These are phyloP conservation scores for Vanessa tameamea DNA, from an alignment of 1,140 invertebrate genomes.

Conservation along the genomic window DNA sequence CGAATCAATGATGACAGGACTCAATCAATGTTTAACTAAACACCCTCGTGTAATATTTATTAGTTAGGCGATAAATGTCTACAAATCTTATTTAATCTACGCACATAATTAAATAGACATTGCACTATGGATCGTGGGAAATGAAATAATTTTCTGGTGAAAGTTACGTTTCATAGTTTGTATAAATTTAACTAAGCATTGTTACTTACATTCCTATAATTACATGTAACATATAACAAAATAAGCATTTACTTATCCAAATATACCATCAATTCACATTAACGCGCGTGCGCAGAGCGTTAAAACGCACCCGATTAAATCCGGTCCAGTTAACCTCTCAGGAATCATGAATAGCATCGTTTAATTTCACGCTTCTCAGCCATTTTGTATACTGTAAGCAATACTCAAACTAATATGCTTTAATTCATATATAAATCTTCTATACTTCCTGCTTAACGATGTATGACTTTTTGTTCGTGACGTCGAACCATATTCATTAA, in stretches of 20 bases:
- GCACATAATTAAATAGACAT: no score
- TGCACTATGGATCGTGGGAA: neutral
- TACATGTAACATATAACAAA: neutral
- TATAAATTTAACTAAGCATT: neutral
- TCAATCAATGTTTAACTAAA: no score
- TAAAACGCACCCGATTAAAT: conserved; percentile 24
- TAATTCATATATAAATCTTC: conserved; percentile 16
- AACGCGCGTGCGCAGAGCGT: conserved; percentile 25
- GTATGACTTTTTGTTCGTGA: neutral
- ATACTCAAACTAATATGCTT: conserved; percentile 22
- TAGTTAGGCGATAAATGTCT: no score
- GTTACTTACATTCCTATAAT: no score
- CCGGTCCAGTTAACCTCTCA: conserved; percentile 40
- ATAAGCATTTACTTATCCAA: neutral
- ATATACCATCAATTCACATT: conserved; percentile 25
- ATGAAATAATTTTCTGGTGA: neutral
- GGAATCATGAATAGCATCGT: conserved; percentile 50
- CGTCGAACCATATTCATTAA: neutral
- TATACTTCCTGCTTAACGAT: conserved; percentile 18
- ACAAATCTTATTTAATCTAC: no score
- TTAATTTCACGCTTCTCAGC: conserved; percentile 57
- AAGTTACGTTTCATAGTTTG: neutral
- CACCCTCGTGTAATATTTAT: no score
- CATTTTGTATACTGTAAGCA: conserved; percentile 16
- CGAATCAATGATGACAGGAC: no score